A percentile compares a stretch with the other conserved stretches of the same genome.
Conservation (phyloP, 2,888 invertebrate genomes). For the Chouioia cunea region DNA sequence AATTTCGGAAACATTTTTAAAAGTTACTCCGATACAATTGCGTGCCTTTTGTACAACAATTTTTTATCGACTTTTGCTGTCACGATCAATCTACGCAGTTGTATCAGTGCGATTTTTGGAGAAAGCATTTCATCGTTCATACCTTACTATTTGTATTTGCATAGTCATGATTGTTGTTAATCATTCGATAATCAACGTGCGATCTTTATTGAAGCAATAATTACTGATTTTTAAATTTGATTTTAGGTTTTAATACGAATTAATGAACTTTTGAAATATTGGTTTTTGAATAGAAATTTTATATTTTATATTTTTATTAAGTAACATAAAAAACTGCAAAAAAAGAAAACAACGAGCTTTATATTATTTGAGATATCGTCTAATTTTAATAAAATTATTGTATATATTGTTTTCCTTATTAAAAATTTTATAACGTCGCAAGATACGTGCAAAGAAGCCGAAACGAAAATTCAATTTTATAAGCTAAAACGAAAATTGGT, state of each 20-base stretch:
- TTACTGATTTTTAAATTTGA: neutral
- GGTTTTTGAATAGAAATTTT: constrained; percentile 13
- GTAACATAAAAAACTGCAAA: constrained; percentile 1
- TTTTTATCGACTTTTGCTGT: constrained; percentile 13
- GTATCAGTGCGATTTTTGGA: constrained; percentile 26
- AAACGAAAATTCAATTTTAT: constrained; percentile 14
- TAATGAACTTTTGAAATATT: neutral
- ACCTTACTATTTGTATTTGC: constrained; percentile 28
- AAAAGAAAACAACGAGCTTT: constrained; percentile 14
- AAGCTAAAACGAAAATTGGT: constrained; percentile 14
- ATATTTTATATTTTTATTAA: constrained; percentile 8
- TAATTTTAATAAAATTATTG: constrained; percentile 24
- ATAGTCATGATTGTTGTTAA: constrained; percentile 12
- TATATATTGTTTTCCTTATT: constrained; percentile 37
- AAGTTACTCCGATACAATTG: constrained; percentile 18
- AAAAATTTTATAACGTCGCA: constrained; percentile 23
- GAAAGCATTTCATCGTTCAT: neutral
- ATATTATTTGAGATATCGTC: constrained; percentile 9
- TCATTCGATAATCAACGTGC: constrained; percentile 2
- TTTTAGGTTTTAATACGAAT: too few species aligned
- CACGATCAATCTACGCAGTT: neutral
- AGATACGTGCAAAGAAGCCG: too few species aligned
- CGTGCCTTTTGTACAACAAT: constrained; percentile 32
- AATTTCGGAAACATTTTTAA: constrained; percentile 9
- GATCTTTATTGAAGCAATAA: constrained; percentile 11